A percentile compares a stretch with the other conserved stretches of the same genome.
Conservation (phyloP, 2,888 invertebrate genomes). For the Tipula vernalis region DNA sequence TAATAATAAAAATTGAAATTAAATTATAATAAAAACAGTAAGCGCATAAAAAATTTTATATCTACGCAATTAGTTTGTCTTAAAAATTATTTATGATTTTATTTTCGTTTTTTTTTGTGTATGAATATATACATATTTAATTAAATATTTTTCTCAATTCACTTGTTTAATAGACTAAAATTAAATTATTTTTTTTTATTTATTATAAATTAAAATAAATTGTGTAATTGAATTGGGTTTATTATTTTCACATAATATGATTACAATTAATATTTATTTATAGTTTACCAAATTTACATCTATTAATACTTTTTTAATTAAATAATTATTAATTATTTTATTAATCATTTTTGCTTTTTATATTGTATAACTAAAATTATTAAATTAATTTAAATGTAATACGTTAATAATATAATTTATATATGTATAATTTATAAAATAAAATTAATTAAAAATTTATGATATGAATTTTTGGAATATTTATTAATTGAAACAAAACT, state of each 20-base stretch:
- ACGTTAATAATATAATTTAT: not conserved
- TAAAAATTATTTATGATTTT: not conserved
- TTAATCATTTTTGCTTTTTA: not conserved
- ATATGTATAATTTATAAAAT: not conserved
- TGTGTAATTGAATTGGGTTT: not conserved
- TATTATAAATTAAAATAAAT: not conserved
- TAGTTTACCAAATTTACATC: not conserved
- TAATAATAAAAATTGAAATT: not conserved
- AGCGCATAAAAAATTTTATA: not conserved
- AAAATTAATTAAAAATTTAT: not conserved
- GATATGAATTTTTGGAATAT: not conserved
- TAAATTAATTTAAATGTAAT: not conserved
- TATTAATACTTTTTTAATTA: not conserved
- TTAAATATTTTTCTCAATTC: not conserved
- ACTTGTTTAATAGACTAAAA: not conserved
- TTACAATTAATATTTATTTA: not conserved
- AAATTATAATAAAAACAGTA: not conserved
- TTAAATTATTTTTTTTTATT: not conserved
- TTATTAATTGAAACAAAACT: not conserved
- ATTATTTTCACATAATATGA: not conserved
- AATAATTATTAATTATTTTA: not conserved
- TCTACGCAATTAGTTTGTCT: not conserved
- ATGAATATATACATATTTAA: not conserved
- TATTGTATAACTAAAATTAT: not conserved
- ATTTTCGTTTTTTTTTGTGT: not conserved